Evolutionary conservation across 2,888 invertebrate genomes (phyloP).

Genomic region (Keiferia lycopersicella): DNA sequence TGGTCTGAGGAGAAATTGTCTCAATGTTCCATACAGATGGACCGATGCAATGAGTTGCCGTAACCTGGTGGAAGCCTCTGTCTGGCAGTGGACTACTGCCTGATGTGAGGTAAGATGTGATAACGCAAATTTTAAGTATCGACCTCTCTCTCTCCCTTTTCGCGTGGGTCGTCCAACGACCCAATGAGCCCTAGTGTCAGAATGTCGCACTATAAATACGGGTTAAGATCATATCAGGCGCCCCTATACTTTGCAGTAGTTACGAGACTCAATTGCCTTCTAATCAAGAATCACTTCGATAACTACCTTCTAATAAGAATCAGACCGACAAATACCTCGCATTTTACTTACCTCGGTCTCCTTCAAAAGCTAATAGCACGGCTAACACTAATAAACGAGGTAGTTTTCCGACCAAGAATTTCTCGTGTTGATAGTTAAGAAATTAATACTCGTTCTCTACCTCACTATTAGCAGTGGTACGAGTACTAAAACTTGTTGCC

Average conservation of each 20-base stretch:
- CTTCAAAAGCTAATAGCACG: neutral
- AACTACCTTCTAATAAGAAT: constrained; percentile 7
- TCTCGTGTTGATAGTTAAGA: constrained; percentile 12
- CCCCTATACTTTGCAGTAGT: neutral
- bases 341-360: constrained; percentile 5
- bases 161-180: too few species aligned
- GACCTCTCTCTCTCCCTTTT: too few species aligned
- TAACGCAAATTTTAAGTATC: too few species aligned
- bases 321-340: neutral
- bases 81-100: too few species aligned
- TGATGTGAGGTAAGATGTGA: too few species aligned
- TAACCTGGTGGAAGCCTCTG: too few species aligned
- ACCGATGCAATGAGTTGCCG: too few species aligned
- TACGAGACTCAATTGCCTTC: neutral
- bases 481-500: neutral
- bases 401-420: constrained; percentile 12
- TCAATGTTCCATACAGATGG: too few species aligned
- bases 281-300: neutral
- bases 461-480: constrained; percentile 13
- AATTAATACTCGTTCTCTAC: constrained; percentile 4
- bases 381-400: constrained; percentile 3
- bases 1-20: too few species aligned
- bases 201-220: too few species aligned
- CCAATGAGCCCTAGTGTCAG: too few species aligned
- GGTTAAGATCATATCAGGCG: too few species aligned